Evolutionary conservation across 2,888 invertebrate genomes (phyloP), one percentile per base, ranked within the genome.

Genomic region (Monoplex corrugatus): DNA sequence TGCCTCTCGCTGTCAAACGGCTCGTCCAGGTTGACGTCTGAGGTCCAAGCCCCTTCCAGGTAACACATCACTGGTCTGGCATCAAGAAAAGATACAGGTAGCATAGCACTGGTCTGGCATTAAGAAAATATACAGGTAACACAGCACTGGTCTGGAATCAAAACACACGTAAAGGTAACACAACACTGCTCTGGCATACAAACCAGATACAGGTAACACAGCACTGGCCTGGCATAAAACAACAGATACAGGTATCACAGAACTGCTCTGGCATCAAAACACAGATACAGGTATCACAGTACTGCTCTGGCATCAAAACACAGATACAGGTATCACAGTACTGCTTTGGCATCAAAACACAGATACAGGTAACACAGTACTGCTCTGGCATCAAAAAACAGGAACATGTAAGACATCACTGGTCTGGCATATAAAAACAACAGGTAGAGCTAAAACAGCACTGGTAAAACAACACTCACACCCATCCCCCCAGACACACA

Each of bases 1-100:
- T 95, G 95, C 13, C 95, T 91, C 86, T 95, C 95, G 84, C 94
- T 94, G 16, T 91, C 87, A 89, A 95, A 95, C 0, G 94, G 94
- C 89, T 95, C 95, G 2, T 94, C 78, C 10, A 91, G 87, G n/a
- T 93, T 91, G 0, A 92, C 91, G 84, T 93, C 91, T 0, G 91
- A 91, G 0, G 94, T 94, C 95, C 95, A 95, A 8, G 92, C 93
- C 0, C 94, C 95, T 84, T 95, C 95, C 89, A 95, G 88, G 90
- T 94, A 94, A 78, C 94, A 94, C 28, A 95, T 89, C n/a, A 92
- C 92, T 0, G 94, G 93, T 86, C 93, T 94, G 90, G 94, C 94
- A n/a, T n/a, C n/a, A n/a, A n/a, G n/a, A n/a, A n/a, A n/a, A n/a
- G n/a, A n/a, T n/a, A n/a, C 89, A 95, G 88, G 90, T 94, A 94